Evolutionary conservation across 2,888 invertebrate genomes (phyloP), one percentile per base, ranked within the genome.

Genomic region (Meteorus colon): DNA sequence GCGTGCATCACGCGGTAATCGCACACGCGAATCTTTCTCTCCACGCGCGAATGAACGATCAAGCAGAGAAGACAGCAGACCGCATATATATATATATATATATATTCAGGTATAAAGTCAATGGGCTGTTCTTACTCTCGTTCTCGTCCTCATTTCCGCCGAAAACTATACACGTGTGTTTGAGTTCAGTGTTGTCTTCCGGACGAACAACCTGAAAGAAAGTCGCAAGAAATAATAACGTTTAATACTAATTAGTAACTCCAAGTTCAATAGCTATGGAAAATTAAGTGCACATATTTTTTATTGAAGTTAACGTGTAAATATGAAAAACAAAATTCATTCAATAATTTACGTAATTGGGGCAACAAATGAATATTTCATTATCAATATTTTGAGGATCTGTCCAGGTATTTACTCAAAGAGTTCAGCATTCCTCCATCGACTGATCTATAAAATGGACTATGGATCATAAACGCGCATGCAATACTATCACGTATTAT

Each of bases 1-100:
- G 81, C 71, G 72, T 72, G 72, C 76, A 67, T 73, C 29, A 37
- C 51, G 19, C 29, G 31, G 60, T 45, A 60, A 74, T 74, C 68
- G 27, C 62, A 72, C 62, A 72, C 62, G 72, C 72, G 63, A 72
- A 72, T 63, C 72, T 72, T 63, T 69, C 19, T 59, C 60, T 60
- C 59, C 70, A 60, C 60, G 60, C 37, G 45, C 60, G 41, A 70
- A 72, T 72, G 45, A 29, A 45, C 45, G 41, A 62, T 48, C 72
- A 72, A 67, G 72, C 24, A 60, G 62, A 66, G 37, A 66, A 75
- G 70, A 34, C 34, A 71, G 41, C 19, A 37, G 34, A 45, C 19
- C 31, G 34, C 59, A 48, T 70, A 45, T 27, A 37, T 70, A 41
- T 63, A 34, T 76, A 29, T 34, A 69, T 14, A 48, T 51, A 69